Conservation (phyloP, 2,888 invertebrate species). For the Alsophila aescularia region DNA sequence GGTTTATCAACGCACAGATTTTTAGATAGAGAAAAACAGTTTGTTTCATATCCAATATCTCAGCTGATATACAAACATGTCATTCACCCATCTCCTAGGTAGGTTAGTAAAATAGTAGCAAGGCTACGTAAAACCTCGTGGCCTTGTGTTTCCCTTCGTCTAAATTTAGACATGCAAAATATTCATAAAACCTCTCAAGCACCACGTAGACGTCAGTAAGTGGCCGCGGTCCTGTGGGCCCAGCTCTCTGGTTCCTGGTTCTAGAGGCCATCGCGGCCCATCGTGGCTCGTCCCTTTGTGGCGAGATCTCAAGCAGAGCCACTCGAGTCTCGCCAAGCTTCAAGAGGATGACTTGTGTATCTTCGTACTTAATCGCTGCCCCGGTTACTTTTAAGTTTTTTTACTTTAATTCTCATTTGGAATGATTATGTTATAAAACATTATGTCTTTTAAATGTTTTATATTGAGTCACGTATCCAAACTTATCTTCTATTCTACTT, state of each 20-base stretch:
- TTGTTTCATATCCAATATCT: too few species aligned
- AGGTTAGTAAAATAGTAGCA: too few species aligned
- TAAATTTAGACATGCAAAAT: constrained; percentile 7
- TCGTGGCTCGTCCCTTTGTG: constrained; percentile 19
- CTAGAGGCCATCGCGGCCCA: constrained; percentile 6
- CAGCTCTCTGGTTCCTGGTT: background rate
- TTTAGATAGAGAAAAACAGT: too few species aligned
- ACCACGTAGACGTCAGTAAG: constrained; percentile 3
- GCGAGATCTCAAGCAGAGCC: constrained; percentile 10
- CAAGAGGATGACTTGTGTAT: constrained; percentile 15
- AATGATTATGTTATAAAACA: too few species aligned
- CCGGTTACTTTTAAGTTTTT: background rate
- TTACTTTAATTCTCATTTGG: background rate
- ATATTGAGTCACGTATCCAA: too few species aligned
- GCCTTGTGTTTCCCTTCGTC: background rate
- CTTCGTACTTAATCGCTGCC: background rate
- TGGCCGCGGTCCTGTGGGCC: constrained; percentile 13
- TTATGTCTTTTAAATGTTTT: too few species aligned
- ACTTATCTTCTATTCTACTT: too few species aligned
- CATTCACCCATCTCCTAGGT: too few species aligned
- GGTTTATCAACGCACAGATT: too few species aligned
- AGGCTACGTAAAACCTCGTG: too few species aligned
- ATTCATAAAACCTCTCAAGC: constrained; percentile 5
- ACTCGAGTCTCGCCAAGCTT: constrained; percentile 6
- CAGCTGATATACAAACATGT: too few species aligned